Conservation (phyloP, 2,797 vertebrate species). For the Sarcoramphus papa region DNA sequence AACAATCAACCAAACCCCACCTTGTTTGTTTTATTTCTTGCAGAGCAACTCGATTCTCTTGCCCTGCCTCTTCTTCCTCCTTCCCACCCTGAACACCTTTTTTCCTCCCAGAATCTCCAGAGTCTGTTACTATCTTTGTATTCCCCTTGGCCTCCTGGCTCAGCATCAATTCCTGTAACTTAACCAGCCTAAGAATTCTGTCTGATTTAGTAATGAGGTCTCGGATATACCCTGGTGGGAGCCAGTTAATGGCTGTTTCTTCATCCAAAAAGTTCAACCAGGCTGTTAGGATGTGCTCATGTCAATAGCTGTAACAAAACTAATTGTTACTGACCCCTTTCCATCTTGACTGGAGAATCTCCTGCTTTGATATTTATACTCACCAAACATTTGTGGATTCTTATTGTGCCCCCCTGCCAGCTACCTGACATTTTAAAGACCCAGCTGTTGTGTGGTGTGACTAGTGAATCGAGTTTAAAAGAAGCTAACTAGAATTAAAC, state of each 20-base stretch:
- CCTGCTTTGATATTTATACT: not conserved
- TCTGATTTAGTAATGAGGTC: slow-evolving; percentile 42
- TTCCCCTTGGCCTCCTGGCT: slow-evolving; percentile 7
- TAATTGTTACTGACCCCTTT: not conserved
- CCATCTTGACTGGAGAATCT: not conserved
- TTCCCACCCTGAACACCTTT: not conserved
- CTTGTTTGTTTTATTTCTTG: not conserved
- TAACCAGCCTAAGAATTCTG: not conserved
- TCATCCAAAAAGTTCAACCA: not conserved
- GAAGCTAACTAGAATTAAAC: not conserved
- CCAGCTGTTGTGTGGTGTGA: not conserved
- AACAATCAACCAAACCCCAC: not conserved
- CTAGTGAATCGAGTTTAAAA: not conserved
- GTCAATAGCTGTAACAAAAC: not conserved
- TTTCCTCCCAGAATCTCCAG: not conserved
- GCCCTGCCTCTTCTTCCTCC: not conserved
- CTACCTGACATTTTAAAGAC: not conserved
- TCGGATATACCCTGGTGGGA: slow-evolving; percentile 8
- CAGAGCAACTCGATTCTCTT: not conserved
- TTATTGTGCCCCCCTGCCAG: not conserved
- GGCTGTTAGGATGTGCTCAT: not conserved
- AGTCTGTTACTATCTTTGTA: slow-evolving; percentile 21
- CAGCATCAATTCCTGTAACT: slow-evolving; percentile 8
- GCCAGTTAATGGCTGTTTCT: not conserved
- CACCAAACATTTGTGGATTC: not conserved